Conservation (phyloP, 2,888 invertebrate species). For the Synanthedon tipuliformis region DNA sequence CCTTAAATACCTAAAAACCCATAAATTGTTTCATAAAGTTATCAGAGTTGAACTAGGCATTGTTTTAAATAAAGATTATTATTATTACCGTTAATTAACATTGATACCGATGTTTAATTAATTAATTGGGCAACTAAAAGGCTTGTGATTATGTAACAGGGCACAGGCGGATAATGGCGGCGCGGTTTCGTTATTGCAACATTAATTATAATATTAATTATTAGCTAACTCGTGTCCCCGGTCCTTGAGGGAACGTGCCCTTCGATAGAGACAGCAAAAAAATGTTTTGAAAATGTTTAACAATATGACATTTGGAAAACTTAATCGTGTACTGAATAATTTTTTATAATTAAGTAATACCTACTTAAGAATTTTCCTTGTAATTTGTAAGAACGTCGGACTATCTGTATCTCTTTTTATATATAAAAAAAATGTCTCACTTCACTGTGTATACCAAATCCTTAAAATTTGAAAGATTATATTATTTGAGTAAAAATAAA, state of each 20-base stretch:
- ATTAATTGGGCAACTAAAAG: slow-evolving; percentile 17
- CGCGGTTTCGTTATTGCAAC: slow-evolving; percentile 52
- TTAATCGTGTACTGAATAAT: too few species aligned
- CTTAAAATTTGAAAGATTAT: too few species aligned
- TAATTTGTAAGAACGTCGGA: too few species aligned
- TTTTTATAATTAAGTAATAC: too few species aligned
- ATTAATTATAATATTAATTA: slow-evolving; percentile 70
- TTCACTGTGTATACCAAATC: too few species aligned
- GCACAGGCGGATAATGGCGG: slow-evolving; percentile 23
- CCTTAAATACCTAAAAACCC: too few species aligned
- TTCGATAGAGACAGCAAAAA: slow-evolving; percentile 20
- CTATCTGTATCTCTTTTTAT: too few species aligned
- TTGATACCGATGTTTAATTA: slow-evolving; percentile 15
- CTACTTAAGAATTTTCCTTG: too few species aligned
- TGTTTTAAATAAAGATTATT: neutral
- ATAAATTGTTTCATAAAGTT: neutral
- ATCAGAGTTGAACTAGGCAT: too few species aligned
- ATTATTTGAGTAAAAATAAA: too few species aligned
- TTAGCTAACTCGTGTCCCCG: slow-evolving; percentile 56
- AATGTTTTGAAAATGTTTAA: neutral
- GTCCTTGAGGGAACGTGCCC: slow-evolving; percentile 33
- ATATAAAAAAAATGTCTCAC: too few species aligned
- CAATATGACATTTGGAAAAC: too few species aligned
- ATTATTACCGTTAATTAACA: slow-evolving; percentile 6
- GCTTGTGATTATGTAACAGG: slow-evolving; percentile 14